Conservation (phyloP, 2,888 invertebrate species). For the Augochlorella aurata region DNA sequence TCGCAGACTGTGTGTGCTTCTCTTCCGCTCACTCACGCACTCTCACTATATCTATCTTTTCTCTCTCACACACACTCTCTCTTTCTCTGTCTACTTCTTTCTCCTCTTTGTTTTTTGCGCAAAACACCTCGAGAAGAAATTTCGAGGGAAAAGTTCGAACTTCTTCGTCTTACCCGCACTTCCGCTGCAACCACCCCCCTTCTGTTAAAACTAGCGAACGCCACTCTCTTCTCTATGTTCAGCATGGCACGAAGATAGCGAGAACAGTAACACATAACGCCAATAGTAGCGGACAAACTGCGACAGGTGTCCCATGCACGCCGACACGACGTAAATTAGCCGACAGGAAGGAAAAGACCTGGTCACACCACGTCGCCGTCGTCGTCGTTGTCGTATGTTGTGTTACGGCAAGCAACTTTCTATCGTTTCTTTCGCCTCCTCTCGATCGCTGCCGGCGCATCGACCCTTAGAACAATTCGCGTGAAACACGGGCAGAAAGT, state of each 20-base stretch:
- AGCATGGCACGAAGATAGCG: conserved; percentile 55
- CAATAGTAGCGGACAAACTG: conserved; percentile 61
- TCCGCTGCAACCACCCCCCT: background rate
- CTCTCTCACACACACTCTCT: background rate
- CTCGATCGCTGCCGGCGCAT: conserved; percentile 16
- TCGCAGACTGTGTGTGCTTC: conserved; percentile 3
- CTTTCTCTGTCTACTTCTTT: conserved; percentile 9
- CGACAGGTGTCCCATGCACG: conserved; percentile 61
- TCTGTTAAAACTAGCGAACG: conserved; percentile 20
- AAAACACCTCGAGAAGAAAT: conserved; percentile 34
- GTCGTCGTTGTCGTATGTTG: background rate
- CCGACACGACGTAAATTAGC: conserved; percentile 44
- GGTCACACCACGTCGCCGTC: no score
- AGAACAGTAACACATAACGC: conserved; percentile 50
- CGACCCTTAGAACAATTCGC: conserved; percentile 52
- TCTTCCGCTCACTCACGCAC: conserved; percentile 2
- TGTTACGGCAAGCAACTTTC: background rate
- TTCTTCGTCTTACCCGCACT: conserved; percentile 13
- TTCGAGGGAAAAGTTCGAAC: conserved; percentile 37
- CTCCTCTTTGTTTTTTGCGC: conserved; percentile 15
- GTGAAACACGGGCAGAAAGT: conserved; percentile 56
- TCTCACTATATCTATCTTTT: background rate
- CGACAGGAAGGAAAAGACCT: conserved; percentile 7
- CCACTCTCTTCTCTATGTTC: conserved; percentile 28
- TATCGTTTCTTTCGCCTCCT: background rate